Evolutionary conservation across 1,140 invertebrate genomes (phyloP).

Genomic region (Pseudomyrmex gracilis): DNA sequence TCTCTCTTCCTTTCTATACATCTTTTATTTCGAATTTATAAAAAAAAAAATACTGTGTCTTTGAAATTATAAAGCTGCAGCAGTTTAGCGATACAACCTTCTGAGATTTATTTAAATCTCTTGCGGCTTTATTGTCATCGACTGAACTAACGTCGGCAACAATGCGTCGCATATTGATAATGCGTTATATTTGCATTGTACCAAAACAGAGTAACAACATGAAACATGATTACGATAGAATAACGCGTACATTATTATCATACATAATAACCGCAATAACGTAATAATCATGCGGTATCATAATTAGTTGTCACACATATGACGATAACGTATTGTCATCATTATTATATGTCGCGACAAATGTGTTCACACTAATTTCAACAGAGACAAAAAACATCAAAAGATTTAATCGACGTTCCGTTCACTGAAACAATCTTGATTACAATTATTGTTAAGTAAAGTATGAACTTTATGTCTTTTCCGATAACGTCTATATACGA

Average conservation of each 20-base stretch:
- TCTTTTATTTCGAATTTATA: not conserved
- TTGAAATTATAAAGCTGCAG: not conserved
- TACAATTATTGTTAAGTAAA: too few species aligned
- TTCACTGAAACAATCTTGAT: not conserved
- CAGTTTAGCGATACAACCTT: too few species aligned
- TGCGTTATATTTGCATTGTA: conserved; percentile 34
- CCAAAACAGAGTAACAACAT: conserved; percentile 14
- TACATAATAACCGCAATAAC: conserved; percentile 43
- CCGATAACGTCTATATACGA: not conserved
- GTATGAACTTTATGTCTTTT: too few species aligned
- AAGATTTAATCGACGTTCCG: conserved; percentile 28
- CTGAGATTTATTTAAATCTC: conserved; percentile 12
- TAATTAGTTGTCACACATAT: conserved; percentile 48
- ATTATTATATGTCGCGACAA: conserved; percentile 6
- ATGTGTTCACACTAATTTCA: conserved; percentile 27
- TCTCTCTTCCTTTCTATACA: too few species aligned
- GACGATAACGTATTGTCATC: not conserved
- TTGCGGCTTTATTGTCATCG: conserved; percentile 34
- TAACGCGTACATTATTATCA: conserved; percentile 53
- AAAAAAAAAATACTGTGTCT: not conserved
- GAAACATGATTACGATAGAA: conserved; percentile 8
- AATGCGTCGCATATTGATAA: conserved; percentile 38
- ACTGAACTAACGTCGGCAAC: not conserved
- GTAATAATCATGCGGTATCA: conserved; percentile 37
- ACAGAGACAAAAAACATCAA: not conserved